A percentile compares a stretch with the other conserved stretches of the same genome.
Evolutionary conservation across 2,888 invertebrate species (phyloP).

Genomic region (Apamea crenata): DNA sequence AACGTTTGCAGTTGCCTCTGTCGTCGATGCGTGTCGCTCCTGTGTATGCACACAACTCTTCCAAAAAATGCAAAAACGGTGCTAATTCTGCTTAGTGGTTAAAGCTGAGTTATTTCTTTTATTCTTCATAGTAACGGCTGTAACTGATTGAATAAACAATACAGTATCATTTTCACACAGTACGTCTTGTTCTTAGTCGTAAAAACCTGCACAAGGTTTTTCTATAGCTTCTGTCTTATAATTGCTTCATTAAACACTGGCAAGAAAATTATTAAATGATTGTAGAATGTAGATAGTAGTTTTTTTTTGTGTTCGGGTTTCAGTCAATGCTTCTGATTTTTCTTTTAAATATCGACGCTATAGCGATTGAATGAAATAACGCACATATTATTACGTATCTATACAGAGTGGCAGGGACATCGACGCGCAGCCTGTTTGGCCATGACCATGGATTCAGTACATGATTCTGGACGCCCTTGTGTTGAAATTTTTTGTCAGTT

Average conservation of each 20-base stretch:
- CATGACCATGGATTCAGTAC: too few relatives aligned
- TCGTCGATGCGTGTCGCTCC: background rate
- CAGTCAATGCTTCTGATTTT: background rate
- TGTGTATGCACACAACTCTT: background rate
- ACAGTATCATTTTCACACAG: slow-evolving; percentile 51
- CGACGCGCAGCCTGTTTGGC: too few relatives aligned
- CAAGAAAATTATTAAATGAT: slow-evolving; percentile 21
- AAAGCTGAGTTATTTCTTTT: background rate
- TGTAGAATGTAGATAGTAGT: background rate
- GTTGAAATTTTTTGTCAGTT: too few relatives aligned
- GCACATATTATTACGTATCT: background rate
- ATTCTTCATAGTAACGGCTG: background rate
- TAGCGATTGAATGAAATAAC: background rate
- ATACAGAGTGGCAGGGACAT: too few relatives aligned
- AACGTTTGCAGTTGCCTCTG: too few relatives aligned
- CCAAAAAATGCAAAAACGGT: background rate
- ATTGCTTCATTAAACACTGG: slow-evolving; percentile 42
- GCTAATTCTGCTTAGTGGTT: background rate
- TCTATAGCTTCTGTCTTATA: slow-evolving; percentile 5
- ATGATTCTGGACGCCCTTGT: too few relatives aligned
- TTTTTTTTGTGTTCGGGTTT: background rate
- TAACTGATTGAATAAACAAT: slow-evolving; percentile 41
- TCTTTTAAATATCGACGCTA: background rate
- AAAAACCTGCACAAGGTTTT: slow-evolving; percentile 46
- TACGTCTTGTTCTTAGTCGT: slow-evolving; percentile 1